These are phyloP conservation scores for Spisula solida DNA, from an alignment of 2,888 invertebrate genomes.

Conservation along the genomic window DNA sequence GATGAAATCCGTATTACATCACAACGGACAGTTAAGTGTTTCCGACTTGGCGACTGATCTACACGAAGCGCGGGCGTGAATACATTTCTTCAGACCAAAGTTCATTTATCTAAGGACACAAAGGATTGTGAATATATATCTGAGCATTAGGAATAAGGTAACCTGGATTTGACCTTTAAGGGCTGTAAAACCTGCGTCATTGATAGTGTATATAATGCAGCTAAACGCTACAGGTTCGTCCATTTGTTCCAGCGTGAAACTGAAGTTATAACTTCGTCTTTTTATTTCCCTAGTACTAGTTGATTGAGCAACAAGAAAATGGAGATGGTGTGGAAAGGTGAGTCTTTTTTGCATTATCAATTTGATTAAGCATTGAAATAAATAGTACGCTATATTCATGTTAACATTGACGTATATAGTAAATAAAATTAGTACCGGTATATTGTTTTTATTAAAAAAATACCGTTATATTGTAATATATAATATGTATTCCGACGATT, in stretches of 20 bases:
- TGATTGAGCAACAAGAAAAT: neutral
- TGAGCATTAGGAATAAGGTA: neutral
- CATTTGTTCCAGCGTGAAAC: neutral
- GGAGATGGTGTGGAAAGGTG: neutral
- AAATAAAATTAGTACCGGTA: no score
- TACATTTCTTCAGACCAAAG: neutral
- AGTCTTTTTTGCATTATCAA: neutral
- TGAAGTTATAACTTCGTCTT: neutral
- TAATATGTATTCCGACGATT: no score
- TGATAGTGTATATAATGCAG: neutral
- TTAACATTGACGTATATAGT: no score
- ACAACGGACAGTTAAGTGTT: neutral
- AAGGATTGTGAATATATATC: neutral
- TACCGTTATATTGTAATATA: no score
- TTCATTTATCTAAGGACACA: neutral
- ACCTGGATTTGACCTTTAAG: neutral
- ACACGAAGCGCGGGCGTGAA: neutral
- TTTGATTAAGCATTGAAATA: no score
- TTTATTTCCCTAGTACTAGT: neutral
- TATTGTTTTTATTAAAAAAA: no score
- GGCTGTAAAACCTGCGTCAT: neutral
- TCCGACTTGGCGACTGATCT: neutral
- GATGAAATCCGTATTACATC: neutral
- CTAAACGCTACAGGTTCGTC: neutral
- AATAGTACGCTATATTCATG: no score